Base-by-base conservation (phyloP, 2,113 vertebrate genomes). In the Xiphias gladius region DNA sequence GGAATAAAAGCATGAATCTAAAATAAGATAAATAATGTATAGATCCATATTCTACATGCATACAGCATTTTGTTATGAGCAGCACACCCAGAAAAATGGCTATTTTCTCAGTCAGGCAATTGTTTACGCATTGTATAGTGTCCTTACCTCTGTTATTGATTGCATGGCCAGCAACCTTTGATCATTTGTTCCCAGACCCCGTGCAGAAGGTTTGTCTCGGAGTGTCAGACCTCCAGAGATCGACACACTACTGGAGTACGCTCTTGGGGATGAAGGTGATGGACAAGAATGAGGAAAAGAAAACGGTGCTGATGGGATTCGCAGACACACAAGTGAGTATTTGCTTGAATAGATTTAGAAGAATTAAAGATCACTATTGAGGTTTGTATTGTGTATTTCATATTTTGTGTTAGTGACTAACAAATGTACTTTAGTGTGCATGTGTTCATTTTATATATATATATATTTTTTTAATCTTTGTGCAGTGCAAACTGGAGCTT, bases 401-500 rank as follows among this genome's bases (percentile, higher is more conserved):
- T 26, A 11, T 37, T 66, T 46, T 55, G 10, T 61, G 52, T 37
- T 73, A 16, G 10, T 65, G 3, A 14, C 8, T 70, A 2, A 24
- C 57, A 4, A n/a, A 6, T 69, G 17, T 57, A 26, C 59, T 46
- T 64, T 24, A 8, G 10, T 77, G 8, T 84, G 8, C n/a, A n/a
- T 50, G 78, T 63, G 5, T 69, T 13, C 14, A 59, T 22, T 39
- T 28, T 19, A 14, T 68, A 0, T 59, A 19, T 30, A 7, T 43
- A 19, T n/a, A 9, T 55, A 2, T 13, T 28, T 26, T 39, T 10
- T 39, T 71, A 41, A 10, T 75, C 2, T 73, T 30, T 57, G 22
- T 88, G 0, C 85, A 99, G 98, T 99, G 98, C 82, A 98, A 97
- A 82, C 82, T 99, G 89, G 98, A 99, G 89, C 91, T 99, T 17